A percentile compares a stretch with the other conserved stretches of the same genome.
phyloP scores from a whole-genome alignment of 2,113 vertebrate species.

The Percopsis transmontana region DNA sequence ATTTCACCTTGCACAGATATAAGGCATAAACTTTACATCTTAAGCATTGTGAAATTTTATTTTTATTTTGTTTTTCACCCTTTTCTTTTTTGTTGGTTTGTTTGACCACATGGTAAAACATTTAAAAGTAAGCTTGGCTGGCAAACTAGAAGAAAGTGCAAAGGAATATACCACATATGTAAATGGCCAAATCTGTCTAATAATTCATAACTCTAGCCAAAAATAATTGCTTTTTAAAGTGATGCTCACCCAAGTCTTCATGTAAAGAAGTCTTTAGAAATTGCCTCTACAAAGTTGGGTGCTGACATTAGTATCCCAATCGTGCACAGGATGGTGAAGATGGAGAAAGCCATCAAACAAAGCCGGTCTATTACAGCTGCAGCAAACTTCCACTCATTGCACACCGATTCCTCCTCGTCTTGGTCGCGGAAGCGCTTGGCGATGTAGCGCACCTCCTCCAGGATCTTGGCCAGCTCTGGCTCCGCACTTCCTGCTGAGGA shows the following conservation, averaged over 20 bases:
- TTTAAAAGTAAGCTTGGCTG: not conserved
- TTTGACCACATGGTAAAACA: not conserved
- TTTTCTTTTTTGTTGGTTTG: constrained; percentile 13
- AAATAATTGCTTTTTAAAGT: not conserved
- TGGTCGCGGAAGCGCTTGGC: constrained; percentile 88
- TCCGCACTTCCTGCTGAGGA: constrained; percentile 70
- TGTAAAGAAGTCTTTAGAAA: constrained; percentile 92
- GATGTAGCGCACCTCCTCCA: constrained; percentile 92
- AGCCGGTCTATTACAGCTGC: constrained; percentile 94
- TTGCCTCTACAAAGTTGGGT: constrained; percentile 91
- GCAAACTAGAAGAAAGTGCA: not conserved
- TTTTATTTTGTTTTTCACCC: not conserved
- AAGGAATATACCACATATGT: not conserved
- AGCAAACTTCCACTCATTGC: constrained; percentile 95
- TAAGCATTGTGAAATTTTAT: constrained; percentile 12
- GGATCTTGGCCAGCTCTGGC: constrained; percentile 85
- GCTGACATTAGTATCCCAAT: constrained; percentile 95
- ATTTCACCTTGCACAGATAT: not conserved
- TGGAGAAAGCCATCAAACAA: constrained; percentile 92
- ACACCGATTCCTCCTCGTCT: constrained; percentile 83
- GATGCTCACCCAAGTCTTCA: constrained; percentile 49
- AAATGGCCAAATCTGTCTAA: not conserved
- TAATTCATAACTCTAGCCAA: not conserved
- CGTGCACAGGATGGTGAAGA: constrained; percentile 93
- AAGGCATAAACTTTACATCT: constrained; percentile 1